phyloP scores from a whole-genome alignment of 2,113 vertebrate species.

The Myrmophylax atrothorax region DNA sequence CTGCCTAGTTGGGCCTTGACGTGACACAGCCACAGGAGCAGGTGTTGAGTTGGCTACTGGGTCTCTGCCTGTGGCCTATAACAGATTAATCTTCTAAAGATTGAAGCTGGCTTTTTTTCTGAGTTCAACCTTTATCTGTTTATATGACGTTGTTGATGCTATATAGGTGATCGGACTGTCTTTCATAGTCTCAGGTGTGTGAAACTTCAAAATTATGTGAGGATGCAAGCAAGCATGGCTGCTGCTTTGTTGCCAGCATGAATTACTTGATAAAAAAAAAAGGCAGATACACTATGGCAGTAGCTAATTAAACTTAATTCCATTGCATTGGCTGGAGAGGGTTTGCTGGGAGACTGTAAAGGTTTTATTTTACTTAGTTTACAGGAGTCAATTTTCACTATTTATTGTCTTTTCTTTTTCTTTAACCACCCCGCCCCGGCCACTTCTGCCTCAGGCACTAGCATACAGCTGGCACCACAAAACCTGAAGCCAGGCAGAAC shows the following conservation, averaged over 20 bases:
- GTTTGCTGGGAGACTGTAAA: neutral
- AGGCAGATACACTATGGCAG: neutral
- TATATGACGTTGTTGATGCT: rapidly evolving
- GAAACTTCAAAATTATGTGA: neutral
- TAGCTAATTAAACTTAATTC: neutral
- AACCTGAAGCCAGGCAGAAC: constrained; percentile 32
- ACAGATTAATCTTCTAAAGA: neutral
- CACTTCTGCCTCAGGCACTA: constrained; percentile 57
- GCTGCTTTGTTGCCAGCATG: neutral
- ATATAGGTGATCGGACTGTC: neutral
- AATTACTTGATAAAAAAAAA: neutral
- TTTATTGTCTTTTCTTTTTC: neutral
- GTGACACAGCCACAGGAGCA: neutral
- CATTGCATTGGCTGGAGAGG: neutral
- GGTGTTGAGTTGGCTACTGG: neutral
- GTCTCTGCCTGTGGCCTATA: neutral
- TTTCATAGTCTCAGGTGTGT: neutral
- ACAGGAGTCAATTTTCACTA: neutral
- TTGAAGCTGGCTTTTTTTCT: neutral
- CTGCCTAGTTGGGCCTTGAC: neutral
- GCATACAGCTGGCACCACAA: constrained; percentile 52
- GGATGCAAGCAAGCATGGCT: neutral
- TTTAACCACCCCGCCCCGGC: neutral
- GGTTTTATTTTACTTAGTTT: neutral
- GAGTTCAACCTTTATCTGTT: neutral